Conservation (phyloP, 2,113 vertebrate genomes). For the Callochromis pleurospilus region DNA sequence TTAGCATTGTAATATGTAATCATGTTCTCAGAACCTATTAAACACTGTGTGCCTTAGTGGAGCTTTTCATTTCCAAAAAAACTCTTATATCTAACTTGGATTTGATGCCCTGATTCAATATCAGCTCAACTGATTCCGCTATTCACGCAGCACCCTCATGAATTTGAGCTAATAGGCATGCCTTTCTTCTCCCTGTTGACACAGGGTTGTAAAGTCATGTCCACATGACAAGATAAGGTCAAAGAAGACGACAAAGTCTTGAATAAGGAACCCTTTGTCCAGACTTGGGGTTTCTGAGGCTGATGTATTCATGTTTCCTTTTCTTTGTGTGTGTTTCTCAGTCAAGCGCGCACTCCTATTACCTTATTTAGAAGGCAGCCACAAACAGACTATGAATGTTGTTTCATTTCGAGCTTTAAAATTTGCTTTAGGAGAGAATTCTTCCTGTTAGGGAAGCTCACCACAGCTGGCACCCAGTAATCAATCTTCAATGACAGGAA, state of each 20-base stretch:
- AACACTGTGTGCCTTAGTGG: neutral
- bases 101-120: neutral
- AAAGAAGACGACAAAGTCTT: constrained; percentile 10
- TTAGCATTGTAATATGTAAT: neutral
- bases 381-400: neutral
- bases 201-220: constrained; percentile 59
- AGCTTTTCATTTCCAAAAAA: neutral
- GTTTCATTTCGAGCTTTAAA: neutral
- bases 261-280: constrained; percentile 65
- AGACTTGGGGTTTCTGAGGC: constrained; percentile 7
- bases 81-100: neutral
- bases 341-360: neutral
- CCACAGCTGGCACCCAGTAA: neutral
- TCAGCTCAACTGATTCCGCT: neutral
- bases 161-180: constrained; percentile 2
- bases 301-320: neutral
- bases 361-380: neutral
- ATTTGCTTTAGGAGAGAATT: neutral
- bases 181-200: constrained; percentile 54
- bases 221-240: constrained; percentile 64
- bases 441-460: neutral
- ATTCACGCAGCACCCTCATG: neutral
- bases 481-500: neutral
- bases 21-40: neutral
- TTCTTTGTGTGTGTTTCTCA: neutral